Percentiles rank a stretch among this genome's conserved stretches.
phyloP scores from a whole-genome alignment of 2,113 vertebrate species.

The Apeltes quadracus region DNA sequence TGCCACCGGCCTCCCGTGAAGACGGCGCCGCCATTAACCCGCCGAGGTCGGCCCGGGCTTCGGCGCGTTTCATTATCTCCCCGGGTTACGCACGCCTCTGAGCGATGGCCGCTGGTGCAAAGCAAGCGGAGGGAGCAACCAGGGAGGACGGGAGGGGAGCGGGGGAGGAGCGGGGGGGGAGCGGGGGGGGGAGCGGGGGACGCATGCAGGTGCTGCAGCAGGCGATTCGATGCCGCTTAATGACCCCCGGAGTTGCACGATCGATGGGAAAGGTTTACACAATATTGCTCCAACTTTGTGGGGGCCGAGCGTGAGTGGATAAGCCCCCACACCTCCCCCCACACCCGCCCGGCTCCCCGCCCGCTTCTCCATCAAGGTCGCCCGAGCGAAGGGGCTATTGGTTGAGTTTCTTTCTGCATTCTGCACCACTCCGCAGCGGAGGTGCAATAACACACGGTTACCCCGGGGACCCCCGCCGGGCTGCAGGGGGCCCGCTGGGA shows the following conservation, averaged over 20 bases:
- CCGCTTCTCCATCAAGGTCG: constrained; percentile 58
- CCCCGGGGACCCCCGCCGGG: constrained; percentile 68
- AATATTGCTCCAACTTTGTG: constrained; percentile 55
- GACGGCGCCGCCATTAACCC: constrained; percentile 22
- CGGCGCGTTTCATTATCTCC: constrained; percentile 49
- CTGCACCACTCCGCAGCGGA: too few relatives aligned
- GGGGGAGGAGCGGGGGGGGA: background rate
- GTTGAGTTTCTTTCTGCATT: constrained; percentile 54
- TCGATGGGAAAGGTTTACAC: constrained; percentile 67
- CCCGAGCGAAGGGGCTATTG: constrained; percentile 66
- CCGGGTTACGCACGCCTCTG: constrained; percentile 55
- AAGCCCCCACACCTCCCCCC: constrained; percentile 16
- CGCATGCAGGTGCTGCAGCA: constrained; percentile 57
- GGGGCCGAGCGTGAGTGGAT: constrained; percentile 25
- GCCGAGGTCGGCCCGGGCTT: constrained; percentile 3
- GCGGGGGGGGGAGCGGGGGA: constrained; percentile 32
- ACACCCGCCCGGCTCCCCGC: background rate
- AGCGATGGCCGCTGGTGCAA: constrained; percentile 37
- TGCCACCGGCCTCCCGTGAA: constrained; percentile 18
- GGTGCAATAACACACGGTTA: too few relatives aligned
- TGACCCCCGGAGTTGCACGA: constrained; percentile 69
- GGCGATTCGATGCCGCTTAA: constrained; percentile 63
- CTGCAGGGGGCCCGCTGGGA: constrained; percentile 49
- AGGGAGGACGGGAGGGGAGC: background rate
- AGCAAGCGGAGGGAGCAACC: constrained; percentile 30